Percentiles rank a stretch among this genome's conserved stretches.
Conservation (phyloP, 2,113 vertebrate species). For the Heptranchias perlo region DNA sequence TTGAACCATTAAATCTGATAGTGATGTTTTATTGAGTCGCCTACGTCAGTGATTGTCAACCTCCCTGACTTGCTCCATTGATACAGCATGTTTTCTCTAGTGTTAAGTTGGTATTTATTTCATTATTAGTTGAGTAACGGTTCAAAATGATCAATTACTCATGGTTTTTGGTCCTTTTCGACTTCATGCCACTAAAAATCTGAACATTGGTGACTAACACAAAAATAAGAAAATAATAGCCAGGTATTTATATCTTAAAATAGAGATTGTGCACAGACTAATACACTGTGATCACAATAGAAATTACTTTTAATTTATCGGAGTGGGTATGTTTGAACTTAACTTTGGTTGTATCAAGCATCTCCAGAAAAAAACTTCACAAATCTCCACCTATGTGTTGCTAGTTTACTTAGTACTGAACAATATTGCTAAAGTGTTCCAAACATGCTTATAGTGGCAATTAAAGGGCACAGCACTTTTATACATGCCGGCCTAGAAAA, state of each 20-base stretch:
- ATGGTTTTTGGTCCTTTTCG: neutral
- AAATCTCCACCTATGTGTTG: neutral
- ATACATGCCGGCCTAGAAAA: neutral
- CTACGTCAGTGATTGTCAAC: neutral
- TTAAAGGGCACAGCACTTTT: neutral
- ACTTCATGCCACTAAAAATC: neutral
- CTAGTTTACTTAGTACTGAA: neutral
- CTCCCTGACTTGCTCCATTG: neutral
- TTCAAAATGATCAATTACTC: neutral
- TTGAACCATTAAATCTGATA: conserved; percentile 8
- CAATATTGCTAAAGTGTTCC: neutral
- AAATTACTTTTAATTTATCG: neutral
- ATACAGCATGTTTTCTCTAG: neutral
- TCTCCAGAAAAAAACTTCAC: neutral
- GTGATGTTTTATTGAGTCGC: neutral
- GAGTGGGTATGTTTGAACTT: neutral
- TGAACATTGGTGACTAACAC: neutral
- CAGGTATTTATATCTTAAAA: neutral
- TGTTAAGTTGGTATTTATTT: neutral
- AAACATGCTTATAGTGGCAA: neutral
- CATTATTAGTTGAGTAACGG: neutral
- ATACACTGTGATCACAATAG: neutral
- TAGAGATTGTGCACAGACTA: neutral
- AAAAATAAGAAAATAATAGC: neutral
- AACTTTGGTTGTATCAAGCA: neutral